A percentile compares a stretch with the other conserved stretches of the same genome.
These are phyloP conservation scores for Caenorhabditis inopinata DNA, from an alignment of 1,140 invertebrate species.

Conservation along the genomic window DNA sequence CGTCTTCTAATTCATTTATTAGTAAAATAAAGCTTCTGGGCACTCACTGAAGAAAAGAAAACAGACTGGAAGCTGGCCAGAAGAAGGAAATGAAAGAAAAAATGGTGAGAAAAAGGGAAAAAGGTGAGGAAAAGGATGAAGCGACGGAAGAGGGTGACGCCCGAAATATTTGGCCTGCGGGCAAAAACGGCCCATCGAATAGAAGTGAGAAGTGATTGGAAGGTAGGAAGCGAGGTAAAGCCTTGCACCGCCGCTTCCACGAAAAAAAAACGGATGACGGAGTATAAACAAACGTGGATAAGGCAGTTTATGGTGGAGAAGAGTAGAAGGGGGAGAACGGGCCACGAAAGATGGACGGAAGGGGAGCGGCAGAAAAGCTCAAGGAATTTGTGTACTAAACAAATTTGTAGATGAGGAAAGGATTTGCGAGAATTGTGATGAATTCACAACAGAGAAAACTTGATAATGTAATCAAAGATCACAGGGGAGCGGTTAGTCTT, in stretches of 20 bases:
- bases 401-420: neutral
- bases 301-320: neutral
- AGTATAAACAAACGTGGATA: neutral
- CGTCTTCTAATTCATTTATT: constrained; percentile 17
- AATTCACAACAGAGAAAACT: too few relatives aligned
- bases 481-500: too few relatives aligned
- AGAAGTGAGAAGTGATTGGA: constrained; percentile 12
- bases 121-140: neutral
- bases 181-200: neutral
- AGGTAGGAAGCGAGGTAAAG: neutral
- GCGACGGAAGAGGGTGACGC: neutral
- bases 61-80: neutral
- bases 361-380: neutral
- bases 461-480: too few relatives aligned
- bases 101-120: neutral
- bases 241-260: neutral
- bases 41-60: neutral
- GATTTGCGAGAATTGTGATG: neutral
- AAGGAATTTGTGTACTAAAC: neutral
- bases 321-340: neutral
- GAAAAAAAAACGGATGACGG: constrained; percentile 2
- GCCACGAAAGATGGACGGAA: neutral
- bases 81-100: too few relatives aligned
- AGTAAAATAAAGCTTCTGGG: neutral
- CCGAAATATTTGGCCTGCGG: constrained; percentile 15